phyloP scores from a whole-genome alignment of 2,113 vertebrate genomes.

The Ancistrus triradiatus region DNA sequence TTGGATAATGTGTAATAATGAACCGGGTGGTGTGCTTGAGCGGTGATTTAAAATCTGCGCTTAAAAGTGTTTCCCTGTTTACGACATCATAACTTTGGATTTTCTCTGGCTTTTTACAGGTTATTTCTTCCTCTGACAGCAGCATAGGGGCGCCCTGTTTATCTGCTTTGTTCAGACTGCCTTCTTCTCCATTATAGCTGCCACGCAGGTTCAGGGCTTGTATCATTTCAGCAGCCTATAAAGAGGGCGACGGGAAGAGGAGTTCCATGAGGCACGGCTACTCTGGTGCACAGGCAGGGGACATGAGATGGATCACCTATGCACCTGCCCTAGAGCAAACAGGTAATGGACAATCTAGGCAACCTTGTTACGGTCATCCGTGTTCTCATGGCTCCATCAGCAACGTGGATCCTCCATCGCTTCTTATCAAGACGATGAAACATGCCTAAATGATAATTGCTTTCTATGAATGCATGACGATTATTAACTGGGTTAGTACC shows the following conservation, averaged over 20 bases:
- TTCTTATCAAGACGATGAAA: conserved; percentile 49
- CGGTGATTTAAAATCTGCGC: conserved; percentile 20
- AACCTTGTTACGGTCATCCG: conserved; percentile 58
- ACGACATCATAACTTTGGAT: conserved; percentile 40
- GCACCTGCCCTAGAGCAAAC: conserved; percentile 49
- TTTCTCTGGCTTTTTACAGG: conserved; percentile 29
- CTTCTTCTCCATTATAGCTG: conserved; percentile 36
- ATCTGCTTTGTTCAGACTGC: not conserved
- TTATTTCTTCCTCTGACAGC: conserved; percentile 14
- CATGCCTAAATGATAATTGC: conserved; percentile 50
- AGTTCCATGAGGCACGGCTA: conserved; percentile 23
- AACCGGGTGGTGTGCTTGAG: conserved; percentile 24
- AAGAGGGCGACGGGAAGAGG: conserved; percentile 34
- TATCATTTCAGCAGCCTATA: conserved; percentile 32
- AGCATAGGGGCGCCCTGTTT: not conserved
- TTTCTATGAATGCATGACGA: conserved; percentile 35
- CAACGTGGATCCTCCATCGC: conserved; percentile 26
- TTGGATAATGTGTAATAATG: conserved; percentile 35
- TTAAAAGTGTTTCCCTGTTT: conserved; percentile 34
- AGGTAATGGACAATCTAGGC: conserved; percentile 58
- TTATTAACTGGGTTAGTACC: conserved; percentile 67
- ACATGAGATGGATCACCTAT: conserved; percentile 48
- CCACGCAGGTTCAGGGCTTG: conserved; percentile 34
- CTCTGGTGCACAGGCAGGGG: conserved; percentile 5
- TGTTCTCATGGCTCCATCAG: conserved; percentile 52